Percentiles rank a stretch among this genome's conserved stretches.
These are phyloP conservation scores for Epizoanthus scotinus DNA, from an alignment of 92 coral and sea anemone genomes.

Conservation along the genomic window DNA sequence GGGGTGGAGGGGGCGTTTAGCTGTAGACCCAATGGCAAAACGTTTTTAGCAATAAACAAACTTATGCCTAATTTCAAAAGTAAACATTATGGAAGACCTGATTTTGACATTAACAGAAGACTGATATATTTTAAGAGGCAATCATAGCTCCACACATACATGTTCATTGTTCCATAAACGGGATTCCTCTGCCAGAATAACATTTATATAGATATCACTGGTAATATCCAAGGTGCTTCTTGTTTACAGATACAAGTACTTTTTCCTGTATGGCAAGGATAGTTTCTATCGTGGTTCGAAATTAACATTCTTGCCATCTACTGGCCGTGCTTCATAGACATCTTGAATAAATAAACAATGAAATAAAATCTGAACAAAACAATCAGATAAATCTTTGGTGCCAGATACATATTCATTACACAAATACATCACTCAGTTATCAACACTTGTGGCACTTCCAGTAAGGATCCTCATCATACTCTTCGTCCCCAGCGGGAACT, in stretches of 20 bases:
- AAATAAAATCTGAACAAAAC: slow-evolving; percentile 28
- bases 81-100: no score
- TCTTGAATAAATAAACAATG: slow-evolving; percentile 23
- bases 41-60: no score
- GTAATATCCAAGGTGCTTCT: slow-evolving; percentile 6
- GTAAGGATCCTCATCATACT: slow-evolving; percentile 17
- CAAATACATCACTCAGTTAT: slow-evolving; percentile 9
- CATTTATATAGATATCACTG: background rate
- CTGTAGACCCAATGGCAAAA: no score
- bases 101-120: no score
- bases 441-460: slow-evolving; percentile 13
- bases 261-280: no score
- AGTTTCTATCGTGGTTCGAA: no score
- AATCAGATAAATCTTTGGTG: slow-evolving; percentile 5
- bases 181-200: no score
- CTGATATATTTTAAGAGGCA: no score
- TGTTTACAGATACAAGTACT: background rate
- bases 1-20: no score
- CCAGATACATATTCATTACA: slow-evolving; percentile 8
- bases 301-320: slow-evolving; percentile 7
- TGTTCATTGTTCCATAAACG: no score
- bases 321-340: slow-evolving; percentile 8
- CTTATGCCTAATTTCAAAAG: no score
- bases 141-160: no score
- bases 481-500: slow-evolving; percentile 16